Base-by-base conservation (phyloP, 1,140 invertebrate species). In the Pissodes strobi region DNA sequence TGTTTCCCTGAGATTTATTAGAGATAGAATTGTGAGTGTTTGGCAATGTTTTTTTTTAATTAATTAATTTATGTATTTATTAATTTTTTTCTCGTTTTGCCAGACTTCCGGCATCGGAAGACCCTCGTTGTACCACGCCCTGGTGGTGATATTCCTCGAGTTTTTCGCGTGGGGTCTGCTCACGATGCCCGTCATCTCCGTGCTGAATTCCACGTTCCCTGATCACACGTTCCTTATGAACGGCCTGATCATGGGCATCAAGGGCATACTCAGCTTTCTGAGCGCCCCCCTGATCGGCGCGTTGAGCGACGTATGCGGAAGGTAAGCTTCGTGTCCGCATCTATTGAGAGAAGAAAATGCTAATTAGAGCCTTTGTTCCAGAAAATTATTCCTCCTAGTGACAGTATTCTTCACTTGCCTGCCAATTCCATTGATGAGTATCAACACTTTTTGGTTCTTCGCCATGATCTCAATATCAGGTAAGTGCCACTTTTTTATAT, bases 391-490 rank as follows among this genome's bases (percentile, higher is more conserved):
- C 82, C 87, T 99, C 52, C 85, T 99, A 60, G 89, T 99, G 67
- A 99, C 98, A 49, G 97, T 99, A 69, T 97, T 98, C 80, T 99
- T 98, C 82, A 99, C 98, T 3, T 99, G 97, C 83, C 91, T 94
- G 65, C 98, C 98, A 34, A 99, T 99, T 77, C 97, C 97, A 51
- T 85, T 99, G 51, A 98, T 99, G 93, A 95, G 92, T 76, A 92
- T 99, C 74, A 98, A 98, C 82, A 95, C 96, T 48, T 99, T 95
- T 94, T 99, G 97, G 97, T 99, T 99, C 81, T 99, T 99, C 83
- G 96, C 96, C 46, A 95, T 99, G 91, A 97, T 99, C 81, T 97
- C 94, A 72, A 95, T 99, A 77, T 97, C 94, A 67, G 61, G 61
- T 64, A 49, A 37, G 39, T 52, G n/a, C n/a, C n/a, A n/a, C n/a